A percentile compares a stretch with the other conserved stretches of the same genome.
Conservation (phyloP, 2,888 invertebrate genomes). For the Junonia oenone region DNA sequence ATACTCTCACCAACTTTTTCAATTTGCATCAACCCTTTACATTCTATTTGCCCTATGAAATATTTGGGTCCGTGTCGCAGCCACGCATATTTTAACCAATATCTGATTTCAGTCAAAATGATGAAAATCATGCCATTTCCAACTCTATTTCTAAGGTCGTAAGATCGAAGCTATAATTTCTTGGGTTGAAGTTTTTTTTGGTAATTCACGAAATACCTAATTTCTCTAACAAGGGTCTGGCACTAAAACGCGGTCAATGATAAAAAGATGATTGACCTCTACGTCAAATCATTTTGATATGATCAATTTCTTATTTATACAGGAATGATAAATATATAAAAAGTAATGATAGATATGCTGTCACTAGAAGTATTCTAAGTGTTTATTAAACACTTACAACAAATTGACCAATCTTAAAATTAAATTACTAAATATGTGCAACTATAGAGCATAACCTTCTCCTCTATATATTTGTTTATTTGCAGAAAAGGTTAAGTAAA, state of each 20-base stretch:
- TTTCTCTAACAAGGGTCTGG: constrained; percentile 1
- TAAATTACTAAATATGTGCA: no score
- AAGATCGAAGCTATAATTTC: neutral
- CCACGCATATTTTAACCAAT: constrained; percentile 1
- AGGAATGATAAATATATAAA: no score
- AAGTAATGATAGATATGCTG: no score
- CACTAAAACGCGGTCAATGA: neutral
- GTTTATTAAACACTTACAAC: no score
- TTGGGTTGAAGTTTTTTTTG: neutral
- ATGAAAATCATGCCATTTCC: neutral
- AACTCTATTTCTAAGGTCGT: neutral
- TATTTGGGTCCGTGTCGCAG: constrained; percentile 7
- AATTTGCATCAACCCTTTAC: constrained; percentile 14
- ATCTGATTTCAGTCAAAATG: neutral
- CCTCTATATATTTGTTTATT: no score
- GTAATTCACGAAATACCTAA: neutral
- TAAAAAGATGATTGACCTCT: neutral
- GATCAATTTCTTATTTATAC: no score
- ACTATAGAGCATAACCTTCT: no score
- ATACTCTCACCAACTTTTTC: no score
- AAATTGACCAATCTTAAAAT: no score
- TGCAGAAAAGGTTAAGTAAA: no score
- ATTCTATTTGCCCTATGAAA: constrained; percentile 14
- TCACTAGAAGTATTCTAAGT: no score
- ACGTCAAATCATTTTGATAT: neutral